Evolutionary conservation across 2,888 invertebrate genomes (phyloP).

Genomic region (Agonopterix heracliana): DNA sequence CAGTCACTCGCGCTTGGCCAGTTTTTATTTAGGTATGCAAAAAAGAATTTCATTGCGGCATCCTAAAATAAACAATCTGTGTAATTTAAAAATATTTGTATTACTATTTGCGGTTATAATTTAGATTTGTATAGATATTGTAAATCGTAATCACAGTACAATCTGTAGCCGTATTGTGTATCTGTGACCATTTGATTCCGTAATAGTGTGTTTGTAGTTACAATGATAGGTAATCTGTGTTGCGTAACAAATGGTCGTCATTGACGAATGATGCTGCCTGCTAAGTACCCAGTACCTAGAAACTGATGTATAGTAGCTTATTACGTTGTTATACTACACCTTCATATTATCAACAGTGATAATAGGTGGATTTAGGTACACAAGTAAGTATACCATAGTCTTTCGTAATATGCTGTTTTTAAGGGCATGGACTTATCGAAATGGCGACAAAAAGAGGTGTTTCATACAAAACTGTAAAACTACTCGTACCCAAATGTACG

Average conservation of each 20-base stretch:
- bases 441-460: too few relatives aligned
- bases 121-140: neutral
- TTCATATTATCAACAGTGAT: too few relatives aligned
- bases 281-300: neutral
- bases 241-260: slow-evolving; percentile 53
- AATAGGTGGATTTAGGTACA: neutral
- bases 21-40: too few relatives aligned
- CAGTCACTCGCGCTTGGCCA: too few relatives aligned
- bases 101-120: neutral
- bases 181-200: slow-evolving; percentile 25
- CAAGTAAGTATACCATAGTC: neutral
- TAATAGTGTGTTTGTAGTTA: slow-evolving; percentile 46
- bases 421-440: too few relatives aligned
- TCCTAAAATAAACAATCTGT: too few relatives aligned
- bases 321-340: neutral
- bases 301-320: neutral
- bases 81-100: too few relatives aligned
- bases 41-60: too few relatives aligned
- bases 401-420: too few relatives aligned
- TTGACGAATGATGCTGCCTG: slow-evolving; percentile 21
- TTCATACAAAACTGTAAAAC: too few relatives aligned
- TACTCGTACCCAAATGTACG: too few relatives aligned
- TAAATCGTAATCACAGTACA: slow-evolving; percentile 8
- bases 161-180: slow-evolving; percentile 7
- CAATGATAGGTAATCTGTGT: slow-evolving; percentile 50